These are phyloP conservation scores for Xiphias gladius DNA, from an alignment of 2,113 vertebrate species.

Conservation along the genomic window DNA sequence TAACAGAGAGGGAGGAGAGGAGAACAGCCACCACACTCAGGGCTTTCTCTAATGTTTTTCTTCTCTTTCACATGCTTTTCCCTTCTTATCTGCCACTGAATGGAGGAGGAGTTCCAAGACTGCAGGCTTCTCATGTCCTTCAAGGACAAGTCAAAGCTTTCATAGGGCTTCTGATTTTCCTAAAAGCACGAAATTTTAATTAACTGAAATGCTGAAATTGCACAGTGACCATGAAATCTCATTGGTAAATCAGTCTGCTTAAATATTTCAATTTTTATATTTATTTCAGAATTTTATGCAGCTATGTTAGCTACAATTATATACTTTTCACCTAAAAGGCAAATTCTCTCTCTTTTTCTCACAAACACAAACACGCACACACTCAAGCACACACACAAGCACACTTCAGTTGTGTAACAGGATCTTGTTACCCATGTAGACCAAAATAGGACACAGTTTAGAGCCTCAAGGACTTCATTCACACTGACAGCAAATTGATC, in stretches of 20 bases:
- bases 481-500: conserved; percentile 18
- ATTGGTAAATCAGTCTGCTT: not conserved
- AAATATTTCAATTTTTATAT: not conserved
- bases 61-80: conserved; percentile 29
- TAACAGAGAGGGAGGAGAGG: conserved; percentile 25
- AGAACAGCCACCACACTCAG: not conserved
- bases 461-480: conserved; percentile 44
- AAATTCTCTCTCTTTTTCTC: not conserved
- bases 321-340: too few species aligned
- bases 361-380: not conserved
- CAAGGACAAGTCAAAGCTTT: conserved; percentile 27
- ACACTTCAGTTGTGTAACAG: conserved; percentile 31
- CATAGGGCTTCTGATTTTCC: not conserved
- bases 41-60: conserved; percentile 19
- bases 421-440: conserved; percentile 5
- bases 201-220: not conserved
- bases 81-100: conserved; percentile 31
- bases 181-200: not conserved
- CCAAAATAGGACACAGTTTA: conserved; percentile 44
- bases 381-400: not conserved
- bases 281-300: not conserved
- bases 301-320: not conserved
- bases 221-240: not conserved
- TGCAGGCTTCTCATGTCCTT: conserved; percentile 27
- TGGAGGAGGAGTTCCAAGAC: conserved; percentile 30